phyloP scores from a whole-genome alignment of 2,113 vertebrate genomes.

The Megaceryle torquata region DNA sequence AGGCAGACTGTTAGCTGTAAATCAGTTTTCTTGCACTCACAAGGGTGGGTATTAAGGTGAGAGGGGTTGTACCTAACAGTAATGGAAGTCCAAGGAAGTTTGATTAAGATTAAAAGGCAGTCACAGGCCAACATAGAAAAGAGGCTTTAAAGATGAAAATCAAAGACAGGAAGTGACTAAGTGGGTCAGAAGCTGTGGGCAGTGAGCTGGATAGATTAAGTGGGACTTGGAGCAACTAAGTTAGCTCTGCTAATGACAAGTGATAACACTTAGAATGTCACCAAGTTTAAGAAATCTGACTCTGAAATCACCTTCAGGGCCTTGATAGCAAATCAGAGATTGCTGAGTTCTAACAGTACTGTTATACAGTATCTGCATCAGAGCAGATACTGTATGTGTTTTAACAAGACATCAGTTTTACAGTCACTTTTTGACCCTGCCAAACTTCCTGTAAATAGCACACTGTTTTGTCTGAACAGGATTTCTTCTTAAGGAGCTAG shows the following conservation, averaged over 20 bases:
- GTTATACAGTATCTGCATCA: not conserved
- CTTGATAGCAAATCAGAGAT: slow-evolving; percentile 18
- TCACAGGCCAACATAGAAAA: not conserved
- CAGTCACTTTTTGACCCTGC: slow-evolving; percentile 37
- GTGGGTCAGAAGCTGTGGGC: slow-evolving; percentile 10
- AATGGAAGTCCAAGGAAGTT: slow-evolving; percentile 37
- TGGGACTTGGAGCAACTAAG: slow-evolving; percentile 3
- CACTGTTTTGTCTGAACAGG: not conserved
- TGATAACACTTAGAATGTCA: slow-evolving; percentile 18
- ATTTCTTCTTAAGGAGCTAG: slow-evolving; percentile 27
- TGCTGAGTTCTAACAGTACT: not conserved
- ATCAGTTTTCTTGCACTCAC: not conserved
- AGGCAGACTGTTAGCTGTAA: not conserved
- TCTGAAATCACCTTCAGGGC: slow-evolving; percentile 47
- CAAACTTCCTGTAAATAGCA: slow-evolving; percentile 33
- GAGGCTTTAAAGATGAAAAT: slow-evolving; percentile 11
- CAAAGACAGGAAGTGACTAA: slow-evolving; percentile 56
- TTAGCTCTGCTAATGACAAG: slow-evolving; percentile 10
- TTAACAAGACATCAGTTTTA: not conserved
- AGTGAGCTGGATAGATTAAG: slow-evolving; percentile 23
- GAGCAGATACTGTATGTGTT: not conserved
- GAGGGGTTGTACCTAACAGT: not conserved
- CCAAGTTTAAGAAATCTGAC: slow-evolving; percentile 21
- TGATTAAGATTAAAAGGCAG: slow-evolving; percentile 49
- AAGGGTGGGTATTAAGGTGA: not conserved